Percentiles rank a stretch among this genome's conserved stretches.
Evolutionary conservation across 2,888 invertebrate species (phyloP).

Genomic region (Lasioglossum villosulum): DNA sequence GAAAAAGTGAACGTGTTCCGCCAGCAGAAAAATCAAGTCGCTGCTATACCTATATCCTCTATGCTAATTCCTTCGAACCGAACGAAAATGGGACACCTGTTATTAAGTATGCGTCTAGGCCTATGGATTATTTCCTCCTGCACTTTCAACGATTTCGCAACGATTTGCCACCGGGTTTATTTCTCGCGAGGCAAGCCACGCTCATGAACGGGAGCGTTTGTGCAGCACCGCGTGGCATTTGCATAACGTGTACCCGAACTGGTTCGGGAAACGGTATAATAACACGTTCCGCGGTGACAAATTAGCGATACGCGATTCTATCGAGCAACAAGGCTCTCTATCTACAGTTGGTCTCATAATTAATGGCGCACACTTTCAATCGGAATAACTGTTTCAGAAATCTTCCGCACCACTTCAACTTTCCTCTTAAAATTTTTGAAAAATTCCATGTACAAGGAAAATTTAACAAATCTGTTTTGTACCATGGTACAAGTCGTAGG

Average conservation of each 20-base stretch:
- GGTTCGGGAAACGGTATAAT: neutral
- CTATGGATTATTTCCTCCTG: neutral
- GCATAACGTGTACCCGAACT: constrained; percentile 19
- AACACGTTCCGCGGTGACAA: constrained; percentile 18
- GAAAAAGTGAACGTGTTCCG: neutral
- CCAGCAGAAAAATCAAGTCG: neutral
- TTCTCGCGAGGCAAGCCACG: neutral
- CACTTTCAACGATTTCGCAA: constrained; percentile 15
- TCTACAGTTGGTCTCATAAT: neutral
- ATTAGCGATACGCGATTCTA: constrained; percentile 10
- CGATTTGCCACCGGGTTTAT: neutral
- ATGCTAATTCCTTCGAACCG: neutral
- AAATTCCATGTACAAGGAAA: neutral
- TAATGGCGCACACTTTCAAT: neutral
- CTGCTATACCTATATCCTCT: neutral
- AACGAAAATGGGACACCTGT: constrained; percentile 10
- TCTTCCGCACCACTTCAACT: neutral
- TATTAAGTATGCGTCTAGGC: neutral
- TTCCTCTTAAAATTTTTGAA: neutral
- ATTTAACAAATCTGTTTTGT: neutral
- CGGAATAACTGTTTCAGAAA: neutral
- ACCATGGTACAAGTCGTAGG: neutral
- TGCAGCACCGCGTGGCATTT: neutral
- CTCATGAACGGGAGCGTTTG: constrained; percentile 5
- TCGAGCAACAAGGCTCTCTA: constrained; percentile 12